Evolutionary conservation across 2,888 invertebrate species (phyloP).

Genomic region (Serrognathus titanus): DNA sequence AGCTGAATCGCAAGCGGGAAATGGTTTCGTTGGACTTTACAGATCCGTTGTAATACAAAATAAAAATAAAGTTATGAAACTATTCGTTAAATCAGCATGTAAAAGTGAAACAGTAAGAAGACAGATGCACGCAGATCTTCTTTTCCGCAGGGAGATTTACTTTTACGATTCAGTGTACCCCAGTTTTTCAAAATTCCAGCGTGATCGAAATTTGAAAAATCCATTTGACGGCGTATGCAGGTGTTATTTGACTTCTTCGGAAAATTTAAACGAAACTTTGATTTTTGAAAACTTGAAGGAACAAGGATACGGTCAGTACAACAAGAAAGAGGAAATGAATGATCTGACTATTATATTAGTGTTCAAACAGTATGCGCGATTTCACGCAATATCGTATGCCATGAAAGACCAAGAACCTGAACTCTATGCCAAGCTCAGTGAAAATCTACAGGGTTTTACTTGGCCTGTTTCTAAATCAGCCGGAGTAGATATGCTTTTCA

Average conservation of each 20-base stretch:
- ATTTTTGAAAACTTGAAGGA: no score
- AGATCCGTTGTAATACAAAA: conserved; percentile 11
- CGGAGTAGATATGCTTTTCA: no score
- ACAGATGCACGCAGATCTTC: not conserved
- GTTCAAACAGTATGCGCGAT: conserved; percentile 9
- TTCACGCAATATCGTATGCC: conserved; percentile 28
- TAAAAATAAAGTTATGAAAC: conserved; percentile 14
- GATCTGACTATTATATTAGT: no score
- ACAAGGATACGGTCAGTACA: no score
- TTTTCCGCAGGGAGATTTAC: not conserved
- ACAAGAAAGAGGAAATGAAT: no score
- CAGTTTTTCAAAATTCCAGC: not conserved
- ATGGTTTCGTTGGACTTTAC: conserved; percentile 17
- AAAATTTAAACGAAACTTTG: no score
- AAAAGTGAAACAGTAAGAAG: conserved; percentile 11
- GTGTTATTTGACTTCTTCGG: not conserved
- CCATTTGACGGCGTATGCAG: not conserved
- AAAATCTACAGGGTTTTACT: no score
- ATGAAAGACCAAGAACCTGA: conserved; percentile 22
- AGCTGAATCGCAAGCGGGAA: conserved; percentile 16
- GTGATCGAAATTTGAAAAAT: not conserved
- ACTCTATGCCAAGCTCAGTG: conserved; percentile 3
- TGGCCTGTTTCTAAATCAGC: no score
- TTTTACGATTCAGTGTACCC: not conserved
- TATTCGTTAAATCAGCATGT: conserved; percentile 20